Evolutionary conservation across 2,888 invertebrate species (phyloP).

Genomic region (Linyphia triangularis): DNA sequence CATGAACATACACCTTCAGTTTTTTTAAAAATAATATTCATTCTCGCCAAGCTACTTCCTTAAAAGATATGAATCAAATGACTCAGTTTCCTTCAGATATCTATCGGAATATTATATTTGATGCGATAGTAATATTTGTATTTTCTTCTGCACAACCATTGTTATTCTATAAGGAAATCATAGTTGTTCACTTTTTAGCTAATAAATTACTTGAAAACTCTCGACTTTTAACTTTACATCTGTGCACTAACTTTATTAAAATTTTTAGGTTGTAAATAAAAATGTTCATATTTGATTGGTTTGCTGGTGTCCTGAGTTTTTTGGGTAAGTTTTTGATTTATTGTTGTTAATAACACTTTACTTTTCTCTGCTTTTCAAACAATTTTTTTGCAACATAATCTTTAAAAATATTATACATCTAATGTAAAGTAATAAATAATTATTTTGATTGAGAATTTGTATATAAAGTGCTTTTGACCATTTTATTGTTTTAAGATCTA

Average conservation of each 20-base stretch:
- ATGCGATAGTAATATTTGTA: neutral
- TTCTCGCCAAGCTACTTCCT: neutral
- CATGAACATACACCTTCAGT: neutral
- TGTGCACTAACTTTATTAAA: neutral
- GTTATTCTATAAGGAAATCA: neutral
- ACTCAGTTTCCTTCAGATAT: conserved; percentile 1
- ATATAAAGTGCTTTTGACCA: no score
- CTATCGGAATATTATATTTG: neutral
- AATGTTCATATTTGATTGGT: conserved; percentile 98
- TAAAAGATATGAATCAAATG: neutral
- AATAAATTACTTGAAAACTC: neutral
- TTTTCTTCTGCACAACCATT: neutral
- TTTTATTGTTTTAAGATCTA: no score
- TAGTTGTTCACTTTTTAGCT: neutral
- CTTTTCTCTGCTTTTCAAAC: neutral
- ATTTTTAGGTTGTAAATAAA: conserved; percentile 67
- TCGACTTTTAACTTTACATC: neutral
- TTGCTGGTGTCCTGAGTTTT: conserved; percentile 95
- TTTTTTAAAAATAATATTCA: neutral
- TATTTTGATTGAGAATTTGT: neutral
- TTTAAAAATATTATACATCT: neutral
- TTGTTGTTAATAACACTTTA: neutral
- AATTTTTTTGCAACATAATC: neutral
- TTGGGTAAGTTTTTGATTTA: conserved; percentile 85
- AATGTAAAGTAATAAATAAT: neutral